Evolutionary conservation across 2,797 vertebrate genomes (phyloP).

Genomic region (Xerus rutilus): DNA sequence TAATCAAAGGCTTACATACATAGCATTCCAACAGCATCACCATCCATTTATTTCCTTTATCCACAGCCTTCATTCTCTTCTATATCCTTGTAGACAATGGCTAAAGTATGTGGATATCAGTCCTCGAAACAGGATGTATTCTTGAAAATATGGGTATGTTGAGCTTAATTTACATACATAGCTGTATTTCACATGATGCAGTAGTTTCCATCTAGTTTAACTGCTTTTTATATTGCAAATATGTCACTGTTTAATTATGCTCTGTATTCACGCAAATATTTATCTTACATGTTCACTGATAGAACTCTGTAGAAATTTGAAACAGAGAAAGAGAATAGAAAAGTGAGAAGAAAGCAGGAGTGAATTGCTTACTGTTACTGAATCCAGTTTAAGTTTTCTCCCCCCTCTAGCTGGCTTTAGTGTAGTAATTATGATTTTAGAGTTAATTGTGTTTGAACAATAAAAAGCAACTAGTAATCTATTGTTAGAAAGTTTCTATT

Average conservation of each 20-base stretch:
- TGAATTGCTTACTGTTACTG: neutral
- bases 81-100: neutral
- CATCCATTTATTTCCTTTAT: neutral
- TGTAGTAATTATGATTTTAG: neutral
- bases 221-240: neutral
- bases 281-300: neutral
- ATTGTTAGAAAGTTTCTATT: constrained; percentile 25
- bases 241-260: neutral
- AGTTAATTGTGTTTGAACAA: constrained; percentile 35
- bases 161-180: neutral
- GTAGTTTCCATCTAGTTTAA: neutral
- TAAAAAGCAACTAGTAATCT: neutral
- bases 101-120: neutral
- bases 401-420: neutral
- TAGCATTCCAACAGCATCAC: neutral
- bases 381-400: neutral
- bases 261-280: neutral
- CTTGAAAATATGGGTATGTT: neutral
- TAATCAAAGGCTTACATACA: neutral
- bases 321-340: neutral
- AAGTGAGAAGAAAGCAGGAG: neutral
- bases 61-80: neutral
- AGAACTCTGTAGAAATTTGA: neutral
- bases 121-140: neutral
- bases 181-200: neutral